These are phyloP conservation scores for Chalcosyrphus nemorum DNA, from an alignment of 2,888 invertebrate genomes.

Conservation along the genomic window DNA sequence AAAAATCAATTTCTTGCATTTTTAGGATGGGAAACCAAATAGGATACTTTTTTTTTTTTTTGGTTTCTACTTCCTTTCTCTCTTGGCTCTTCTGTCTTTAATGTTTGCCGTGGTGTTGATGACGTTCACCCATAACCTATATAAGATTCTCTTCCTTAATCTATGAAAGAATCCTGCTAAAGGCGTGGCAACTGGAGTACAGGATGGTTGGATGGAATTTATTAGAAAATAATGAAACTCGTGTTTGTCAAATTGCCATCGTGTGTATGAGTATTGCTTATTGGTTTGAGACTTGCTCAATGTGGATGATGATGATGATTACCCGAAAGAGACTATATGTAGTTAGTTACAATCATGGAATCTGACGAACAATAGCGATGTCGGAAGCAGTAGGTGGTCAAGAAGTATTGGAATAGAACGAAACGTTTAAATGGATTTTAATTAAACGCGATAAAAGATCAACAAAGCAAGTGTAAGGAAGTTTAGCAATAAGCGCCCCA, in stretches of 20 bases:
- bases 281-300: slow-evolving; percentile 43
- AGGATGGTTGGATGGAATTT: slow-evolving; percentile 6
- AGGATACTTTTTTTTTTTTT: slow-evolving; percentile 39
- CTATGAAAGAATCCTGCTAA: slow-evolving; percentile 32
- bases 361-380: background rate
- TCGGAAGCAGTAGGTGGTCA: slow-evolving; percentile 1
- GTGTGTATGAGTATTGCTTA: slow-evolving; percentile 48
- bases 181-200: slow-evolving; percentile 29
- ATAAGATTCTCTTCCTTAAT: slow-evolving; percentile 55
- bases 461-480: background rate
- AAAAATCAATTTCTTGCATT: slow-evolving; percentile 67
- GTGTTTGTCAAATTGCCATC: slow-evolving; percentile 41
- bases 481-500: background rate
- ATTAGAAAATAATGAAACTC: slow-evolving; percentile 50
- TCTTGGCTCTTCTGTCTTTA: slow-evolving; percentile 3
- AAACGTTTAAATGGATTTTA: slow-evolving; percentile 30
- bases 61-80: slow-evolving; percentile 23
- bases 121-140: slow-evolving; percentile 62
- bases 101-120: slow-evolving; percentile 48
- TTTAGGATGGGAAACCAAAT: slow-evolving; percentile 49
- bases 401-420: background rate
- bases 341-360: background rate
- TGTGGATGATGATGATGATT: slow-evolving; percentile 29
- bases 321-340: slow-evolving; percentile 17
- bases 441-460: slow-evolving; percentile 29